Base-by-base conservation (phyloP, 2,888 invertebrate genomes). In the Phyllotreta cruciferae region DNA sequence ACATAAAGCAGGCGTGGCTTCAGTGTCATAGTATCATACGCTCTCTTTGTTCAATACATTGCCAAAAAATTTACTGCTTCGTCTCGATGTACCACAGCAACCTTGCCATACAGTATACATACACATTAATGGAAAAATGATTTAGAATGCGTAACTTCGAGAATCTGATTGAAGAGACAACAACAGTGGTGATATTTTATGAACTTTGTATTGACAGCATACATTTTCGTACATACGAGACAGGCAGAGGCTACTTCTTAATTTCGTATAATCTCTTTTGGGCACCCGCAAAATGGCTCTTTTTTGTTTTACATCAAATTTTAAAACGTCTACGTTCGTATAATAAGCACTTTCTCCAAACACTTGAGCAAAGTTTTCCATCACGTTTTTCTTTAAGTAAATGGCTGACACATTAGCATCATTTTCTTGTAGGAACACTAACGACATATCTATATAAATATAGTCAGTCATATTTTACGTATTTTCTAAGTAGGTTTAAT, bases 321-420 rank as follows among this genome's bases (percentile, higher is more conserved):
- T 87, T 1, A 89, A 68, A 9, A 90, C 72, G 66, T 89, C 87
- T 34, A 89, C 76, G 36, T 78, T 78, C 34, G 83, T 80, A 60
- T 82, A 78, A 14, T 85, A 81, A 54, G 85, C 85, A 71, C 83
- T 82, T 78, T 85, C 86, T 3, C 88, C 88, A 76, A 88, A 86
- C 52, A 88, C 71, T 60, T 80, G 78, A 55, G 78, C 80, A 63
- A 88, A 71, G 3, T 85, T 82, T 57, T 82, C 78, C 60, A 83
- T 76, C 66, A 89, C 82, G 75, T 86, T 85, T 52, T 85, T 85
- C 73, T 86, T 87, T 63, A 88, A 82, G 71, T 81, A 86, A 1
- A 82, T 83, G 1, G 81, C 77, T 41, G 84, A 82, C 63, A 86
- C 73, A 61, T 82, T 78, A 10, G 76, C 77, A 50, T 70, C 56